A percentile compares a stretch with the other conserved stretches of the same genome.
These are phyloP conservation scores for Tachina grossa DNA, from an alignment of 2,888 invertebrate genomes.

Conservation along the genomic window DNA sequence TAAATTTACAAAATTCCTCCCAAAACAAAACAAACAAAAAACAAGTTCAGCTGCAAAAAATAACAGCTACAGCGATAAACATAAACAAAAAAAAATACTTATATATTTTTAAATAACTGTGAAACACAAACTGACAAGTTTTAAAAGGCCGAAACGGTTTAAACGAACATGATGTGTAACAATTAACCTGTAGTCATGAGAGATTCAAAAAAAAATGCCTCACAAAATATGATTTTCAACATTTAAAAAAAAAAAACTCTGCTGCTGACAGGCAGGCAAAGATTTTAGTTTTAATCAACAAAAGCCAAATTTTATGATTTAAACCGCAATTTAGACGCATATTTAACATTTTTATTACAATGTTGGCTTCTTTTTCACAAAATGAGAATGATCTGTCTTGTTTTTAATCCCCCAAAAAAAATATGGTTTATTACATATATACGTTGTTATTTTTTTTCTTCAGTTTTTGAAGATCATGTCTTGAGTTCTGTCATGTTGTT, in stretches of 20 bases:
- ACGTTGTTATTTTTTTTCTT: constrained; percentile 21
- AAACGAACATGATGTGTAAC: constrained; percentile 64
- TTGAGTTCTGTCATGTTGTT: constrained; percentile 67
- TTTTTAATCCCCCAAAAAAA: constrained; percentile 35
- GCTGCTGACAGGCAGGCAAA: constrained; percentile 40
- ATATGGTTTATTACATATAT: constrained; percentile 55
- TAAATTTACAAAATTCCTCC: constrained; percentile 7
- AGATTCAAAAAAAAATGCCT: constrained; percentile 4
- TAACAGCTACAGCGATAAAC: constrained; percentile 53
- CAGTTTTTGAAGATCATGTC: constrained; percentile 57
- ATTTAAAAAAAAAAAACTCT: constrained; percentile 23
- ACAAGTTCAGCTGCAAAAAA: constrained; percentile 28
- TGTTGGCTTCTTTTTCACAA: constrained; percentile 58
- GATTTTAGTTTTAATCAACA: constrained; percentile 46
- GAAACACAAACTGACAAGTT: constrained; percentile 55
- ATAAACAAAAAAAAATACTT: constrained; percentile 10
- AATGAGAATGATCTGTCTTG: constrained; percentile 56
- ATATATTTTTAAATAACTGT: constrained; percentile 31
- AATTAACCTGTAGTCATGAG: constrained; percentile 64
- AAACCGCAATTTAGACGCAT: constrained; percentile 69
- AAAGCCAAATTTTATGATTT: constrained; percentile 53
- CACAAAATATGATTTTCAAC: constrained; percentile 43
- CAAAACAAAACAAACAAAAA: not conserved
- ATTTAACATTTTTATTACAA: constrained; percentile 70
- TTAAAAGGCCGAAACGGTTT: constrained; percentile 59